These are phyloP conservation scores for Camponotus floridanus DNA, from an alignment of 1,140 invertebrate species.

Conservation along the genomic window DNA sequence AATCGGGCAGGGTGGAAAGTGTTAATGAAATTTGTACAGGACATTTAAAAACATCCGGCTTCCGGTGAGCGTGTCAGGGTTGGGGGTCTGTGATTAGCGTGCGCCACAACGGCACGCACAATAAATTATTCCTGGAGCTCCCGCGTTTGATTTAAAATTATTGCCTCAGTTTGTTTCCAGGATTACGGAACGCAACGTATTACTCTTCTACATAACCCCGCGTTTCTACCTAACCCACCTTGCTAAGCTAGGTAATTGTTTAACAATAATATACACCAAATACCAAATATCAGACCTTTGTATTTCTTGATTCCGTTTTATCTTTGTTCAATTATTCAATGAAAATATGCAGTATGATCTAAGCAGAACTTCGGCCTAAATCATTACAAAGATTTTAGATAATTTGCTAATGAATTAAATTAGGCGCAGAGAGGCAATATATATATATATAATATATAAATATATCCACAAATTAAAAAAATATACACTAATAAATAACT, in stretches of 20 bases:
- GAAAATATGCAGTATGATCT: background rate
- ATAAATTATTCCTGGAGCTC: conserved; percentile 76
- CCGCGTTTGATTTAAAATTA: conserved; percentile 80
- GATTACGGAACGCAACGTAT: conserved; percentile 76
- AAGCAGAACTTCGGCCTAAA: background rate
- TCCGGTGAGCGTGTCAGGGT: background rate
- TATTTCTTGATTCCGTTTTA: conserved; percentile 32
- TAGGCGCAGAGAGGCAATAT: background rate
- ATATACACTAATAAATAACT: no score
- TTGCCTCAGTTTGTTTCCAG: conserved; percentile 76
- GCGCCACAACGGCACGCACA: conserved; percentile 62
- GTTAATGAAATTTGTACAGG: conserved; percentile 73
- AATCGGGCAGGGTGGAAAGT: conserved; percentile 47
- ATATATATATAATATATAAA: no score
- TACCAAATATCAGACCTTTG: background rate
- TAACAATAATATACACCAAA: conserved; percentile 67
- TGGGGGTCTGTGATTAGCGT: conserved; percentile 65
- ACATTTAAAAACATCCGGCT: conserved; percentile 71
- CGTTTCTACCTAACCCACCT: background rate
- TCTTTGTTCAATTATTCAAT: conserved; percentile 21
- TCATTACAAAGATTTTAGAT: background rate
- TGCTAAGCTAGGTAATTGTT: conserved; percentile 74
- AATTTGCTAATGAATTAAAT: background rate
- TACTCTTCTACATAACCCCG: conserved; percentile 69
- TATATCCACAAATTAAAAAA: background rate